Evolutionary conservation across 2,888 invertebrate species (phyloP).

Genomic region (Dolomedes plantarius): DNA sequence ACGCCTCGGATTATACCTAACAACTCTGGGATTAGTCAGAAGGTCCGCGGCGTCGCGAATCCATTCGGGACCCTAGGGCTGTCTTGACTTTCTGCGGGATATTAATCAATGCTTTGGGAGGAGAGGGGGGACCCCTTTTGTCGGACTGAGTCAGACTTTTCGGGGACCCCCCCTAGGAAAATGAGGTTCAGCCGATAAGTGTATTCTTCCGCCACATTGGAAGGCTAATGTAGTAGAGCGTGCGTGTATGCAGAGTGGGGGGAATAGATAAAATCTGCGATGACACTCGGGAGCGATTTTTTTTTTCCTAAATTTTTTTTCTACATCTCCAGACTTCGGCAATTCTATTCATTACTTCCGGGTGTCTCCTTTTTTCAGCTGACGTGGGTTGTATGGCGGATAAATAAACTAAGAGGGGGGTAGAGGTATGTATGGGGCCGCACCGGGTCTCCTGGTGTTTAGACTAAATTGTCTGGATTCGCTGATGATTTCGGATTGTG

Average conservation of each 20-base stretch:
- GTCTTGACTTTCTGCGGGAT: constrained; percentile 16
- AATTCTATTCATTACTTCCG: constrained; percentile 71
- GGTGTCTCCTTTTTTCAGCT: neutral
- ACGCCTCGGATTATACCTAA: neutral
- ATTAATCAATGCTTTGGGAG: neutral
- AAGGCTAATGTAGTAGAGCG: constrained; percentile 56
- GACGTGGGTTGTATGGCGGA: neutral
- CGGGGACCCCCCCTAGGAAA: constrained; percentile 7
- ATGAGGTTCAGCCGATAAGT: constrained; percentile 69
- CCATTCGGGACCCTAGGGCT: constrained; percentile 1
- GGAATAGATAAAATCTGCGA: constrained; percentile 50
- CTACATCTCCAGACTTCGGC: neutral
- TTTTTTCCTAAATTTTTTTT: constrained; percentile 17
- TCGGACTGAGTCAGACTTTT: neutral
- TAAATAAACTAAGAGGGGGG: constrained; percentile 9
- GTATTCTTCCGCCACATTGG: constrained; percentile 68
- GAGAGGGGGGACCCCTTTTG: neutral
- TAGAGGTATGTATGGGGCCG: neutral
- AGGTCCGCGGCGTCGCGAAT: neutral
- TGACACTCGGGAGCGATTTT: constrained; percentile 24
- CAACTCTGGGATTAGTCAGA: constrained; percentile 14
- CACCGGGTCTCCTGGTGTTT: neutral
- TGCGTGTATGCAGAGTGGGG: constrained; percentile 20
- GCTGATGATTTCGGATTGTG: neutral
- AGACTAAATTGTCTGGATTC: neutral